Base-by-base conservation (phyloP, 1,140 invertebrate genomes). In the Babylonia areolata region DNA sequence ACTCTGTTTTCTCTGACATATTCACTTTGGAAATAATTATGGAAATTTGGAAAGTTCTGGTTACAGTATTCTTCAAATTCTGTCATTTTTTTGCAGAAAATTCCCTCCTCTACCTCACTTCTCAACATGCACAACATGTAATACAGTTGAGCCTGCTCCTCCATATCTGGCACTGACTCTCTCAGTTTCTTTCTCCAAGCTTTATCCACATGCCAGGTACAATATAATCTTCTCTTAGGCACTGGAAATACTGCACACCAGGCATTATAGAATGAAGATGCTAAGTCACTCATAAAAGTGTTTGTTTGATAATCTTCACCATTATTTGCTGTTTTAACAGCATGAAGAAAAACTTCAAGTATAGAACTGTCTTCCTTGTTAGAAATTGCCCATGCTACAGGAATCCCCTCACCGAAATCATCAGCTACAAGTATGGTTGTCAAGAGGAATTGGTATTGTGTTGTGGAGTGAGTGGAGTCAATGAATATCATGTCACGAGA, bases 201-300 rank as follows among this genome's bases (percentile, higher is more conserved):
- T 46, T 51, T 46, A 31, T 80, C 78, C 15, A 80, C 39, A 80
- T 31, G 37, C 78, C 40, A 46, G 42, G 11, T 40, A 40, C 78
- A 80, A 23, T 20, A 80, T 20, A 46, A 23, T 80, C 40, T 80
- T 42, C 46, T 80, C 31, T 46, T 15, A 17, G 78, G 78, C 42
- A 42, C 42, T 51, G 15, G 28, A 31, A 80, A 80, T 17, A 80
- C 78, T 46, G 5, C 40, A 46, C 78, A 42, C 78, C 78, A 80
- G 37, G 78, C n/a, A n/a, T n/a, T n/a, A 37, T n/a, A 46, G 6
- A 40, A 31, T 80, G 46, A 40, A 46, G 46, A 46, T 40, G 39
- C 40, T 46, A 46, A 42, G 12, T 80, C 78, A 80, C 78, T 51
- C 78, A 80, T 51, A 51, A 80, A 80, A 80, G 46, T 23, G 11